These are phyloP conservation scores for Pteronotus mesoamericanus DNA, from an alignment of 2,797 vertebrate species.

Conservation along the genomic window DNA sequence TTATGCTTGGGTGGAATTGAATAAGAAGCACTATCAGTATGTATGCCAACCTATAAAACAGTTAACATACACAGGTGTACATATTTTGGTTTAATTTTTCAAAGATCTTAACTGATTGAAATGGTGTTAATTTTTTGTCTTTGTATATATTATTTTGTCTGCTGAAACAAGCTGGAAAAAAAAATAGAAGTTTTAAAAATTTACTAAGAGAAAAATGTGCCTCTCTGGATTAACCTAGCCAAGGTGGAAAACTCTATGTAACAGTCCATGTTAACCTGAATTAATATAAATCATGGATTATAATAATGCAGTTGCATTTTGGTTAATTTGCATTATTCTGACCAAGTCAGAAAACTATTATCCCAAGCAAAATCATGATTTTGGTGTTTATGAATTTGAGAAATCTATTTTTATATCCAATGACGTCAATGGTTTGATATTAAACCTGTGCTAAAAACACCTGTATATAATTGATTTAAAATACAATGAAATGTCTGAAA, in stretches of 20 bases:
- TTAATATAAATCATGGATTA: neutral
- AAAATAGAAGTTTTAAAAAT: neutral
- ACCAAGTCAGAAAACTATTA: neutral
- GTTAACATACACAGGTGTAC: neutral
- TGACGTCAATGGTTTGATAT: neutral
- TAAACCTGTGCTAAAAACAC: neutral
- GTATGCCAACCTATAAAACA: neutral
- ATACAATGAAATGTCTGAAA: constrained; percentile 2
- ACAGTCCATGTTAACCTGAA: neutral
- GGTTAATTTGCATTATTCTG: constrained; percentile 18
- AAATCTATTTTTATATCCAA: constrained; percentile 21
- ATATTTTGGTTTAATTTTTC: neutral
- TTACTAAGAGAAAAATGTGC: neutral
- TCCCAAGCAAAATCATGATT: constrained; percentile 16
- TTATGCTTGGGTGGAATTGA: neutral
- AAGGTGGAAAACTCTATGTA: neutral
- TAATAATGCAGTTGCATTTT: neutral
- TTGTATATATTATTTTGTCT: neutral
- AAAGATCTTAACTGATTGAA: constrained; percentile 16
- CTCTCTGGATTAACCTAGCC: neutral
- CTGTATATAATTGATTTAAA: neutral
- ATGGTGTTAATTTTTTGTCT: neutral
- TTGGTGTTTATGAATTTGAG: neutral
- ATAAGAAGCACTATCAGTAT: neutral
- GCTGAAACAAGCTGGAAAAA: neutral